Percentiles rank a stretch among this genome's conserved stretches.
These are phyloP conservation scores for Axea sp. DNA, from an alignment of 2,888 invertebrate genomes.

Conservation along the genomic window DNA sequence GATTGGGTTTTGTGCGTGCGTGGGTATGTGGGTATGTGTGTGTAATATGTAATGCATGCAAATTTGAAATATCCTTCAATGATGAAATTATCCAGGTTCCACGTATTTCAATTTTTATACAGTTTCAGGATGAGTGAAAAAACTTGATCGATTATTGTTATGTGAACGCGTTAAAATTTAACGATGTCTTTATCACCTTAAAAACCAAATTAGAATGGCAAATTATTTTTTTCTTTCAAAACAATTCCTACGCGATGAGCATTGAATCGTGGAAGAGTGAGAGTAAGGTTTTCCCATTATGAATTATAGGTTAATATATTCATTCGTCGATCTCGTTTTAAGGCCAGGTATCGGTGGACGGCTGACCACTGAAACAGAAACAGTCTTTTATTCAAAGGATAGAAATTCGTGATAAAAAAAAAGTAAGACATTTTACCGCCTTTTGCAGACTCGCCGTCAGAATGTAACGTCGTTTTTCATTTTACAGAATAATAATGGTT, in stretches of 20 bases:
- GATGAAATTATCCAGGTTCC: too few species aligned
- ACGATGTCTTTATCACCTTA: conserved; percentile 12
- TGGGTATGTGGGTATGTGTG: too few species aligned
- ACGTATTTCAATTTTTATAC: too few species aligned
- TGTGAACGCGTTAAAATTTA: background rate
- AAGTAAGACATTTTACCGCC: too few species aligned
- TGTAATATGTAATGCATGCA: too few species aligned
- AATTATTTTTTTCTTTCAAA: conserved; percentile 13
- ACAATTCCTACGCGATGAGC: background rate
- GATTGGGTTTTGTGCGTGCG: too few species aligned
- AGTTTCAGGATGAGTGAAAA: background rate
- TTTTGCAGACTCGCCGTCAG: too few species aligned
- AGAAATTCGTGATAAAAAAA: conserved; percentile 3
- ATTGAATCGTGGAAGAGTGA: conserved; percentile 3
- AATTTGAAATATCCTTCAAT: too few species aligned
- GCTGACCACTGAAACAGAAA: conserved; percentile 8
- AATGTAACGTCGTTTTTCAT: too few species aligned
- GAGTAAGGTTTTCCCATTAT: conserved; percentile 17
- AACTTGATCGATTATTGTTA: background rate
- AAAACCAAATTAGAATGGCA: conserved; percentile 13
- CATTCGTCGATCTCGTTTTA: conserved; percentile 12
- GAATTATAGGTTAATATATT: conserved; percentile 22
- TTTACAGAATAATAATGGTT: too few species aligned
- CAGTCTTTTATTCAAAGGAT: conserved; percentile 2
- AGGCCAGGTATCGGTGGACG: background rate